A percentile compares a stretch with the other conserved stretches of the same genome.
Conservation (phyloP, 2,113 vertebrate genomes). For the Suncus etruscus region DNA sequence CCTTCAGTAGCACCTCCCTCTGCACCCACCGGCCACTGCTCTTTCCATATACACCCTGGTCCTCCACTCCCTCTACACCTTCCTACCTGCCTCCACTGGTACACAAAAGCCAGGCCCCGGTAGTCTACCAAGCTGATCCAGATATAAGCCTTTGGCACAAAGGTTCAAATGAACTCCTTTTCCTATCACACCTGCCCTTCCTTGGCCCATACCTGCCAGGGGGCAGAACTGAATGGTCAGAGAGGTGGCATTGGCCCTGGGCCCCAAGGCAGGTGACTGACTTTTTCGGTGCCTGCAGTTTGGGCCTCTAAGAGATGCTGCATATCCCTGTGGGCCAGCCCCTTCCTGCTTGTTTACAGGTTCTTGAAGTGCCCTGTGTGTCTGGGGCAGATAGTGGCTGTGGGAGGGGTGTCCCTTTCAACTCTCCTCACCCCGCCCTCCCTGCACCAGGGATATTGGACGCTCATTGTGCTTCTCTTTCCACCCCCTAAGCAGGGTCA, state of each 20-base stretch:
- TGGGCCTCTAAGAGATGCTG: not conserved
- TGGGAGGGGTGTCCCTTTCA: not conserved
- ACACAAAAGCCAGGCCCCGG: not conserved
- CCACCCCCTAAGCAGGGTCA: slow-evolving; percentile 83
- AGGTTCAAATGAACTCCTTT: not conserved
- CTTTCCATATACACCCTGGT: too few relatives aligned
- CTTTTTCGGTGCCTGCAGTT: not conserved
- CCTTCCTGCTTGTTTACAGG: not conserved
- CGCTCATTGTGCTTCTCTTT: slow-evolving; percentile 58
- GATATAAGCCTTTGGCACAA: not conserved
- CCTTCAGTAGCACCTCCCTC: not conserved
- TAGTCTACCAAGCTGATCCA: not conserved
- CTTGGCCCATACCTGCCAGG: not conserved
- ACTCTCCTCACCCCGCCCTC: not conserved
- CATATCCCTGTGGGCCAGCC: not conserved
- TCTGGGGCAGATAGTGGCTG: not conserved
- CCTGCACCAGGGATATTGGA: not conserved
- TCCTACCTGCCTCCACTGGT: not conserved
- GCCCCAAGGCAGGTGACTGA: not conserved
- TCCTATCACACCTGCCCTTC: not conserved
- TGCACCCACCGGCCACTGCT: not conserved
- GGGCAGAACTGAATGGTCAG: not conserved
- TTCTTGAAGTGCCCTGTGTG: not conserved
- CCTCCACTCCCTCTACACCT: too few relatives aligned
- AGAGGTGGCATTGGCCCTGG: not conserved